Base-by-base conservation (phyloP, 2,888 invertebrate genomes). In the Aspidapion aeneum region DNA sequence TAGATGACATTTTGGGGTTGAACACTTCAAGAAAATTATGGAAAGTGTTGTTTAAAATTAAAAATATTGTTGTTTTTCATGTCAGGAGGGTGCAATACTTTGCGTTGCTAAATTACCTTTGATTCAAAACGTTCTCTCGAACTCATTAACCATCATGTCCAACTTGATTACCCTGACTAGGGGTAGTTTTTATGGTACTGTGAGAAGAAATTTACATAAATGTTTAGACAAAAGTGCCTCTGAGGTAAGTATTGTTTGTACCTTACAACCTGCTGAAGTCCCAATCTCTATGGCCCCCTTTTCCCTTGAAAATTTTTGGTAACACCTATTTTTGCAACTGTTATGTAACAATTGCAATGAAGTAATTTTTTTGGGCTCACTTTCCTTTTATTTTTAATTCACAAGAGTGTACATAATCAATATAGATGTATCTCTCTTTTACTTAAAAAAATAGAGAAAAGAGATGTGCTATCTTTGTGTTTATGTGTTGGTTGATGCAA, bases 131-230 rank as follows among this genome's bases (percentile, higher is more conserved):
- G n/a, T n/a, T n/a, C n/a, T n/a, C n/a, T n/a, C n/a, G n/a, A 35
- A 35, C 35, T 9, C 3, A 52, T 19, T 52, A 52, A 18, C 52
- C 61, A 68, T 61, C 61, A 74, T 75, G 74, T 72, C 74, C 60
- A 70, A 66, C 67, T 74, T 84, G 77, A 77, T 84, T 69, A 80
- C 80, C 62, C 74, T 82, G 71, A 78, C 82, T 68, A 77, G 81
- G 69, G 80, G 83, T 68, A 80, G 77, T 72, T 69, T 83, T 72
- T 81, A 81, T 68, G 79, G 81, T 66, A 71, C 74, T 71, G 74
- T 78, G 71, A 58, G 74, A 55, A 73, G 76, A 58, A 71, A 72
- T 62, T 63, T 76, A 69, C 73, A 73, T 66, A 77, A 74, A 68
- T 72, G 69, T 68, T 58, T 77, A 65, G 77, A 76, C 66, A 75